Conservation (phyloP, 2,888 invertebrate genomes). For the Eupithecia tripunctaria region DNA sequence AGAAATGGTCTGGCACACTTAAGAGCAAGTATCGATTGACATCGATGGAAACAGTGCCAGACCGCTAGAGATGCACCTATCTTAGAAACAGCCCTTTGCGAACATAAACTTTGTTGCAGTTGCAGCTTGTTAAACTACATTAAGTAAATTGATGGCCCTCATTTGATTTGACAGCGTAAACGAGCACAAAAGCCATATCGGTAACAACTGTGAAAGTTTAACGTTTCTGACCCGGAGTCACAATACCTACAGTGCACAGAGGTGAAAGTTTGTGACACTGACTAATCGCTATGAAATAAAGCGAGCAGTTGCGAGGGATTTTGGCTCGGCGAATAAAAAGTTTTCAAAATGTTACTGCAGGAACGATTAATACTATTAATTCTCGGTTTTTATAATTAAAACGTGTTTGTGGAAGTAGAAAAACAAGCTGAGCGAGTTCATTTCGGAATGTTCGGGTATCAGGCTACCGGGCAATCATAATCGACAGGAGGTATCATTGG, state of each 20-base stretch:
- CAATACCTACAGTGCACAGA: conserved; percentile 65
- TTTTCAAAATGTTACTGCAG: conserved; percentile 38
- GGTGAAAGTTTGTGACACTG: conserved; percentile 78
- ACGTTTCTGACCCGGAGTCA: conserved; percentile 62
- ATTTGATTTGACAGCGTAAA: conserved; percentile 58
- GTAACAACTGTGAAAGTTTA: conserved; percentile 70
- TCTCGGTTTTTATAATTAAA: conserved; percentile 14
- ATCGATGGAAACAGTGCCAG: conserved; percentile 61
- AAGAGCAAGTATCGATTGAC: conserved; percentile 60
- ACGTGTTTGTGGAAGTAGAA: conserved; percentile 15
- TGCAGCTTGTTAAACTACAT: conserved; percentile 38
- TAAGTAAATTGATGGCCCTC: conserved; percentile 56
- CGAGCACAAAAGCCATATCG: conserved; percentile 58
- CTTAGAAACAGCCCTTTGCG: conserved; percentile 42
- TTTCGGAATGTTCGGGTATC: conserved; percentile 9
- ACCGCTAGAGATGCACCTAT: conserved; percentile 48
- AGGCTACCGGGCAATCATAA: conserved; percentile 63
- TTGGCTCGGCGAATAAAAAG: conserved; percentile 47
- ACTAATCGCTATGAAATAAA: conserved; percentile 68
- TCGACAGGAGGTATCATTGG: conserved; percentile 68
- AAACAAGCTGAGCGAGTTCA: conserved; percentile 38
- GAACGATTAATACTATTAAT: conserved; percentile 13
- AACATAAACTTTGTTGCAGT: conserved; percentile 34
- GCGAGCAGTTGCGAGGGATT: conserved; percentile 53
- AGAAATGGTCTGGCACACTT: conserved; percentile 49